These are phyloP conservation scores for Tanypteryx hageni DNA, from an alignment of 2,888 invertebrate species.

Conservation along the genomic window DNA sequence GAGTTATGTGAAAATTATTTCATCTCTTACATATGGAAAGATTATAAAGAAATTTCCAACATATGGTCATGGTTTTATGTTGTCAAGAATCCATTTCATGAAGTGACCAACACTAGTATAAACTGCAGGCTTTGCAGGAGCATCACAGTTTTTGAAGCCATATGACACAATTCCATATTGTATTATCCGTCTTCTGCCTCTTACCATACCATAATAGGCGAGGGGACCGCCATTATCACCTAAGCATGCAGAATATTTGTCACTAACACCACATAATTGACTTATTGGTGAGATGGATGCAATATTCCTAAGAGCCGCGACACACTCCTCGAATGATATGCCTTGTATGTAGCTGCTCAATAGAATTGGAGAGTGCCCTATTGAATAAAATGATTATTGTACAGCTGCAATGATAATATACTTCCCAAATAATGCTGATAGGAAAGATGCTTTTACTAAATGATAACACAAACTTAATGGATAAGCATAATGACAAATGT, in stretches of 20 bases:
- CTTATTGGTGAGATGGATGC: neutral
- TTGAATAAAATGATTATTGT: neutral
- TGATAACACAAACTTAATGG: too few relatives aligned
- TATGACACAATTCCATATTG: constrained; percentile 69
- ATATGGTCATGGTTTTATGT: constrained; percentile 67
- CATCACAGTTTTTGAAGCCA: constrained; percentile 68
- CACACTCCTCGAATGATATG: neutral
- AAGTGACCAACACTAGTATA: constrained; percentile 68
- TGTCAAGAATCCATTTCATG: constrained; percentile 69
- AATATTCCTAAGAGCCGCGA: too few relatives aligned
- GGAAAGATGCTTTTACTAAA: too few relatives aligned
- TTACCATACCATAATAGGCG: neutral
- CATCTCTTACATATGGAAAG: too few relatives aligned
- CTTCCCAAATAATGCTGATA: too few relatives aligned
- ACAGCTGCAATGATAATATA: too few relatives aligned
- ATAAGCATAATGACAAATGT: too few relatives aligned
- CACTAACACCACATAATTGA: neutral
- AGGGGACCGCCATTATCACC: constrained; percentile 1
- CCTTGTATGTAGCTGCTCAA: neutral
- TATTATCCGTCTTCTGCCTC: constrained; percentile 69
- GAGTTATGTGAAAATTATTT: too few relatives aligned
- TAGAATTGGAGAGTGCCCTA: neutral
- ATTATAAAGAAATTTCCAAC: too few relatives aligned
- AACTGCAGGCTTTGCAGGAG: constrained; percentile 69
- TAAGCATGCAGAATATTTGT: neutral